Conservation (phyloP, 2,113 vertebrate species). For the Meriones unguiculatus region DNA sequence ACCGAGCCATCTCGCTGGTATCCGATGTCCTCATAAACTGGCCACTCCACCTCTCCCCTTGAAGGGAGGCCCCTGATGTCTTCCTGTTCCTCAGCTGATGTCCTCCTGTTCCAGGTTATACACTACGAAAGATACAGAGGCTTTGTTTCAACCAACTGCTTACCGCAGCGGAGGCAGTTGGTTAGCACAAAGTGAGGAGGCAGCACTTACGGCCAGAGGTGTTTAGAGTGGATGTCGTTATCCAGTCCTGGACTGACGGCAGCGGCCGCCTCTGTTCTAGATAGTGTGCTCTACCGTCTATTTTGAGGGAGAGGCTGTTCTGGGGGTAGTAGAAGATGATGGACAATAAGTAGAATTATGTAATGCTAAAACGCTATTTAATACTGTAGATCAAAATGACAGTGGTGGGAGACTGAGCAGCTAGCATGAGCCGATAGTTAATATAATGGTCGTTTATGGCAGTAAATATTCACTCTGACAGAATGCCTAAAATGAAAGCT, state of each 20-base stretch:
- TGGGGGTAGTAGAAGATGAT: neutral
- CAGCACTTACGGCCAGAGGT: neutral
- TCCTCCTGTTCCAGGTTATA: neutral
- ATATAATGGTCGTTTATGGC: neutral
- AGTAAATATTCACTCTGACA: neutral
- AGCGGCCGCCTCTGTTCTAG: neutral
- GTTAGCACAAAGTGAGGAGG: neutral
- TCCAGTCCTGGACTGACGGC: neutral
- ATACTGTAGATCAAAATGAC: neutral
- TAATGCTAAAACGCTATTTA: neutral
- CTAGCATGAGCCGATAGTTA: neutral
- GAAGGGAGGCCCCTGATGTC: neutral
- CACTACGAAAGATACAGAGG: neutral
- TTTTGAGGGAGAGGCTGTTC: neutral
- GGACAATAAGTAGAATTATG: neutral
- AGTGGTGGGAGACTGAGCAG: neutral
- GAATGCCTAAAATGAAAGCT: neutral
- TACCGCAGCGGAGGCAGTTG: neutral
- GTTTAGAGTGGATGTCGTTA: neutral
- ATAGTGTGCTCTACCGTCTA: no score
- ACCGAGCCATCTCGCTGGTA: neutral
- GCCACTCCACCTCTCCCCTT: neutral
- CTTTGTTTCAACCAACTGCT: neutral
- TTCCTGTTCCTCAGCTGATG: neutral
- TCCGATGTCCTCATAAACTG: neutral